Base-by-base conservation (phyloP, 2,888 invertebrate genomes). In the Troglohyphantes excavatus region DNA sequence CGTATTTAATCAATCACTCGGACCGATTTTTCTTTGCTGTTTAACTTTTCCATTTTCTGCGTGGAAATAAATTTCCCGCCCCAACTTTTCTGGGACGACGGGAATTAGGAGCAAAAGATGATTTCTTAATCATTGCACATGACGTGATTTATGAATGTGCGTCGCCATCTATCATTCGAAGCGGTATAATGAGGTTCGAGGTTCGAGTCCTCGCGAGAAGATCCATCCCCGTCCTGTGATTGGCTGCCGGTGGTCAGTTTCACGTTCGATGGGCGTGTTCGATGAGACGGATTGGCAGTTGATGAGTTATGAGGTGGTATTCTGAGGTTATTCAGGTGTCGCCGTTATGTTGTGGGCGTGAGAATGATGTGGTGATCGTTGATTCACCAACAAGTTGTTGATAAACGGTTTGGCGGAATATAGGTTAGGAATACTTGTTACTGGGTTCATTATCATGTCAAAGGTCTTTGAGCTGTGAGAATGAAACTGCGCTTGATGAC, bases 1-100 rank as follows among this genome's bases (percentile, higher is more conserved):
- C 43, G 46, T 65, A 46, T 79, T 79, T 67, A 43, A 79, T 79
- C 65, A 79, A 79, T 79, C 79, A 79, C 23, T 23, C n/a, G 13
- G 26, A 26, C 43, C 9, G 27, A 19, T 67, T 79, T 79, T 79
- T 61, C 61, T 76, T 61, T 23, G 27, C 17, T 9, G 17, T 13
- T 61, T 6, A 61, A 76, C 13, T 63, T 76, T 63, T 61, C 27
- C 59, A 76, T 29, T 33, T 53, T 33, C n/a, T 73, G 6, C 27
- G 1, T 11, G 5, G 73, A 29, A 73, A 73, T 73, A 59, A 53
- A 46, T 73, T 53, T 39, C 33, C 23, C n/a, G n/a, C n/a, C 13
- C 67, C 17, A 27, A 11, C 26, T 67, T 43, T 70, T 23, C 73
- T 59, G 26, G 19, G 7, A 17, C n/a, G n/a, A n/a, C 27, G 53